Base-by-base conservation (phyloP, 2,797 vertebrate species). In the Sebastes steindachneri region DNA sequence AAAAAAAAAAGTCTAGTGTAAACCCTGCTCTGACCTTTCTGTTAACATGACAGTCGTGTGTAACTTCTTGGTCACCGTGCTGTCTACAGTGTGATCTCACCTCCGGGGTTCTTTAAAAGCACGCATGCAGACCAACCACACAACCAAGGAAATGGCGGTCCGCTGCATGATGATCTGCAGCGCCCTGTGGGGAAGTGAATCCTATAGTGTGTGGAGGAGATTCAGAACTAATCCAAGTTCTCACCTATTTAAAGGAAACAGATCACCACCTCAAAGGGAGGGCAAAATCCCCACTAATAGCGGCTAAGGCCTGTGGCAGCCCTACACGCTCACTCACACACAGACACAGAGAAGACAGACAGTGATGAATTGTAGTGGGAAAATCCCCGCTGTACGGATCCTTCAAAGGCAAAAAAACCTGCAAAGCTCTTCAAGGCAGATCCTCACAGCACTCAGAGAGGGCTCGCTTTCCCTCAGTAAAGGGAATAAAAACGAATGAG, bases 401-500 rank as follows among this genome's bases (percentile, higher is more conserved):
- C 85, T 88, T 93, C 82, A 91, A 89, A 92, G 89, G 73, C 75
- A 81, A 77, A 90, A 84, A 92, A 90, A 76, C 85, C 93, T 92
- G 94, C 89, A 93, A 93, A 93, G 83, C 91, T 93, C 92, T 95
- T 95, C 85, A 93, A 89, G 83, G 37, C 86, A 86, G 71, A 88
- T 91, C 78, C 68, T 90, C 76, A 17, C 45, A 68, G 80, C 80
- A 55, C 68, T 82, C 53, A 60, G 73, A 83, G 33, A 29, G 48
- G 80, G 60, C 79, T 86, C 23, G 25, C 68, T 68, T 72, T 89
- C 53, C 75, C 66, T 68, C 51, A 71, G 64, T 74, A 70, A 88
- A 82, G 84, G 90, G 84, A 82, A 86, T 78, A 53, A 87, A 55
- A 68, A 57, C n/a, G 62, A 88, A 84, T 82, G 70, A 89, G 83